Base-by-base conservation (phyloP, 1,140 invertebrate genomes). In the Coptotermes formosanus region DNA sequence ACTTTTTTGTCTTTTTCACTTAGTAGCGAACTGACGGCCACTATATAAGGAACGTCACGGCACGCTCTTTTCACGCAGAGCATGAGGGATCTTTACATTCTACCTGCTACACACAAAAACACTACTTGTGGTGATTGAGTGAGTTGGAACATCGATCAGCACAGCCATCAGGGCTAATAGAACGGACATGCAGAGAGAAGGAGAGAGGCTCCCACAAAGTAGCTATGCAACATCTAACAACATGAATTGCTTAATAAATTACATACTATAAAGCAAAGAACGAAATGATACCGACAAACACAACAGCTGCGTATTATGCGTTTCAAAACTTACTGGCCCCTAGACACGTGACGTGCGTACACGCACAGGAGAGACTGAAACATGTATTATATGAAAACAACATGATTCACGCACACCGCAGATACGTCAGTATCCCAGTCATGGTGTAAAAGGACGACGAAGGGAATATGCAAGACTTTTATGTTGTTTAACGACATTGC, bases 191-290 rank as follows among this genome's bases (percentile, higher is more conserved):
- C 64, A 75, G 64, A 14, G 25, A 75, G n/a, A 75, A 19, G 21
- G 16, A 55, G 52, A 55, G 52, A 55, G 52, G 19, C 4, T 55
- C 52, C 52, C 52, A 55, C 14, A 19, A 19, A 55, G 64, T 75
- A 75, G 64, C 64, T 30, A 30, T 25, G 64, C 64, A 30, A 30
- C 64, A 30, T 75, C 64, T 75, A 75, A 75, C 64, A 75, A 75
- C 64, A 75, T 75, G 64, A 75, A 75, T 75, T 75, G 64, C 64
- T 75, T 75, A 75, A 75, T 75, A 75, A 75, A 75, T 75, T 75
- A 75, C n/a, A 16, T 75, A 75, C n/a, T 30, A 75, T 30, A 75
- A 30, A 30, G n/a, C 64, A 75, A 75, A 75, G 64, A 75, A 75
- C 25, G 25, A 75, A 75, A 64, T n/a, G n/a, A 55, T 55, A 48